Base-by-base conservation (phyloP, 35 echinoderm and acorn worm genomes). In the Ophiothrix spiculata region DNA sequence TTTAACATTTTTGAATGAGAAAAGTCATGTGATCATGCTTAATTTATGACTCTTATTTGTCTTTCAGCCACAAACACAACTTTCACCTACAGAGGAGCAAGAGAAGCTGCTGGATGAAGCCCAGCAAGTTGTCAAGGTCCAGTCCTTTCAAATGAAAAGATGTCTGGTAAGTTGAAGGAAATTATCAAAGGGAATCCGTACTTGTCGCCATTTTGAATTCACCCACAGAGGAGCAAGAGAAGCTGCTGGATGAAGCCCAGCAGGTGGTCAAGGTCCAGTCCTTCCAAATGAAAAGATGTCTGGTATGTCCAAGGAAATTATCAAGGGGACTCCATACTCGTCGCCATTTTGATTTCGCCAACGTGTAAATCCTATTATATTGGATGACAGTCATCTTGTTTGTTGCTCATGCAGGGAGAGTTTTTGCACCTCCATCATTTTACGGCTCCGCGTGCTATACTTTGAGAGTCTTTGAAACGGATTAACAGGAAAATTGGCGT, bases 121-220 rank as follows among this genome's bases (percentile, higher is more conserved):
- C 32, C 86, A 90, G 35, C 89, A 98, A 40, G 95, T 91, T 38
- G 95, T 98, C 88, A 98, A 98, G 90, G 89, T 94, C 16, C 95
- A 98, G 79, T 90, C 95, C 29, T 98, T 98, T 75, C 91, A 98
- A 79, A 98, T 98, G 95, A 98, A 98, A 75, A 94, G 95, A 91
- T 98, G 92, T 75, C 76, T 98, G 81, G 95, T 98, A 78, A 89
- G 95, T 90, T 38, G n/a, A n/a, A n/a, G n/a, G n/a, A n/a, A n/a
- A n/a, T n/a, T n/a, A n/a, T n/a, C n/a, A n/a, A n/a, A n/a, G n/a
- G n/a, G n/a, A n/a, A n/a, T n/a, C n/a, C n/a, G n/a, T n/a, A n/a
- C n/a, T n/a, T n/a, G n/a, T n/a, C n/a, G n/a, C n/a, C n/a, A n/a
- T n/a, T n/a, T n/a, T n/a, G n/a, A n/a, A n/a, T 28, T 74, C 83